These are phyloP conservation scores for Podarcis muralis DNA, from an alignment of 2,113 vertebrate species.

Conservation along the genomic window DNA sequence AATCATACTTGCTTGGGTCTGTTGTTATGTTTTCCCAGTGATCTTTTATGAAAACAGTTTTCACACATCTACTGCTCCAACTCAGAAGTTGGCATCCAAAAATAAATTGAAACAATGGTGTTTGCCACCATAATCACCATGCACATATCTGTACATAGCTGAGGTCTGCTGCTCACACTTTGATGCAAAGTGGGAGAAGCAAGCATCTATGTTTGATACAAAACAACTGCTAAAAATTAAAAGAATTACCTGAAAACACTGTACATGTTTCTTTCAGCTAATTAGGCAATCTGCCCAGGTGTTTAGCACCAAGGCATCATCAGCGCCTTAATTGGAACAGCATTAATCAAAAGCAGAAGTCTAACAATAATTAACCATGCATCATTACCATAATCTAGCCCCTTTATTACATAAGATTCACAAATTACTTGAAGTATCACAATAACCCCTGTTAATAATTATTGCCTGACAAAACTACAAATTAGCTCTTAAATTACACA, in stretches of 20 bases:
- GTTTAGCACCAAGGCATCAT: conserved; percentile 66
- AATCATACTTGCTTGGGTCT: neutral
- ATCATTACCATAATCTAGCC: conserved; percentile 43
- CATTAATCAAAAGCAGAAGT: conserved; percentile 75
- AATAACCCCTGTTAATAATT: conserved; percentile 25
- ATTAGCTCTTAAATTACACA: conserved; percentile 4
- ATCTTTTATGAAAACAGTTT: neutral
- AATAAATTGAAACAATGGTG: neutral
- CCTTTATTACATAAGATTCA: conserved; percentile 38
- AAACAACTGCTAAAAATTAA: conserved; percentile 47
- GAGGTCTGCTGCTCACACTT: neutral
- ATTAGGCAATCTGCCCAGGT: conserved; percentile 76
- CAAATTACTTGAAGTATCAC: conserved; percentile 20
- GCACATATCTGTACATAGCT: neutral
- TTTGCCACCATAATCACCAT: rapidly evolving
- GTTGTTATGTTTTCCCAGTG: neutral
- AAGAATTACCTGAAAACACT: conserved; percentile 64
- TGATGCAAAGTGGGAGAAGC: neutral
- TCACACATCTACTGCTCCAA: neutral
- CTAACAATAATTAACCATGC: conserved; percentile 73
- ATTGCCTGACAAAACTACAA: conserved; percentile 24
- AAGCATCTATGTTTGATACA: neutral
- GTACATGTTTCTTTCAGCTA: conserved; percentile 59
- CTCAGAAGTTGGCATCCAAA: neutral
- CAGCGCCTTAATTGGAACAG: conserved; percentile 73